Base-by-base conservation (phyloP, 2,888 invertebrate species). In the Lycophotia porphyrea region DNA sequence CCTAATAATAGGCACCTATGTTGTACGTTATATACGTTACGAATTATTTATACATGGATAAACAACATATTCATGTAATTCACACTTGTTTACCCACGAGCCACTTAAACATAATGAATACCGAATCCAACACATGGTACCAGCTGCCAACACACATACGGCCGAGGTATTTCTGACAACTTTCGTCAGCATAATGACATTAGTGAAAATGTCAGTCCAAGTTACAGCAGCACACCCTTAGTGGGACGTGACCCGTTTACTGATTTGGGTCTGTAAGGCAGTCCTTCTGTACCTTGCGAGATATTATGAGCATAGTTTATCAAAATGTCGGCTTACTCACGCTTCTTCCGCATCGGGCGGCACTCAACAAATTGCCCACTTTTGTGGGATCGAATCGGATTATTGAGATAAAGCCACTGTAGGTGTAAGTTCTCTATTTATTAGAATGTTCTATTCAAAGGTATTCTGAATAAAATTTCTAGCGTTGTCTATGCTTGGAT, bases 281-380 rank as follows among this genome's bases (percentile, higher is more conserved):
- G 71, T 86, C 39, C 39, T 63, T 63, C 63, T 63, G 74, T 78
- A 77, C 68, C 88, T 78, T 89, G 89, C 85, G 86, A 90, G 91
- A 93, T 92, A 92, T 94, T 93, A 94, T 91, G 92, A 90, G 88
- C 88, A 90, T 92, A 94, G 94, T 94, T 93, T 94, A 93, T 94
- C 93, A 94, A 94, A 94, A 91, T 88, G 92, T 90, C 93, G 90
- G 90, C 88, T 91, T 89, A 88, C 86, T 90, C 74, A 88, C 89
- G 90, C 89, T 87, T 88, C 89, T 89, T 88, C 81, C 89, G 87
- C 91, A 91, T 91, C 90, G 87, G 88, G 88, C 86, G 88, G 91
- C 90, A 92, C 92, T 91, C 90, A 91, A 93, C 94, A 94, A 94
- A 94, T 95, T 93, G 93, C 86, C 89, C 91, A 89, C 92, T 92